phyloP scores from a whole-genome alignment of 2,113 vertebrate genomes.

The Alces alces region DNA sequence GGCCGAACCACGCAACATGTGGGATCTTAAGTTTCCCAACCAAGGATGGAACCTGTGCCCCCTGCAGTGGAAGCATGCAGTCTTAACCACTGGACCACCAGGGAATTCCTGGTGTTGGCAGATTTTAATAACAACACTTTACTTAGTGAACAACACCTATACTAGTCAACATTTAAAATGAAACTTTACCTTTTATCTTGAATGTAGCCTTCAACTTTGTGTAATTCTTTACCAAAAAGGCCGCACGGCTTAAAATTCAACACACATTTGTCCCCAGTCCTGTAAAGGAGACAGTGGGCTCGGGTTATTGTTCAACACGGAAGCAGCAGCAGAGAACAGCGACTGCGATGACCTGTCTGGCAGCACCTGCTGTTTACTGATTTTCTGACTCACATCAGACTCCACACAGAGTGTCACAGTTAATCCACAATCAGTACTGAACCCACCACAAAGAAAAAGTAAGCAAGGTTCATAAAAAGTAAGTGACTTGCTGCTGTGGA shows the following conservation, averaged over 20 bases:
- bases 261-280: constrained; percentile 94
- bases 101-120: not conserved
- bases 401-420: not conserved
- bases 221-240: constrained; percentile 97
- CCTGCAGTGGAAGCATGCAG: not conserved
- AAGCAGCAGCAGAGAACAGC: not conserved
- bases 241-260: constrained; percentile 96
- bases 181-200: constrained; percentile 93
- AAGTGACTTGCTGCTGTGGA: not conserved
- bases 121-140: not conserved
- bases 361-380: not conserved
- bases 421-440: not conserved
- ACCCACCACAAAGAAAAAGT: not conserved
- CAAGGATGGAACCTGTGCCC: not conserved
- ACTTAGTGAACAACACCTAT: not conserved
- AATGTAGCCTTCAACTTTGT: constrained; percentile 99
- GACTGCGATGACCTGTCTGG: not conserved
- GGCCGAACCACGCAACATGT: not conserved
- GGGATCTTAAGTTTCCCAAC: not conserved
- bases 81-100: not conserved
- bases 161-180: not conserved
- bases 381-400: not conserved
- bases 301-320: not conserved
- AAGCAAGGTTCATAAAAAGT: no score
- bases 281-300: constrained; percentile 72